These are phyloP conservation scores for Chrysogorgia sp. DNA, from an alignment of 92 coral and sea anemone genomes.

Conservation along the genomic window DNA sequence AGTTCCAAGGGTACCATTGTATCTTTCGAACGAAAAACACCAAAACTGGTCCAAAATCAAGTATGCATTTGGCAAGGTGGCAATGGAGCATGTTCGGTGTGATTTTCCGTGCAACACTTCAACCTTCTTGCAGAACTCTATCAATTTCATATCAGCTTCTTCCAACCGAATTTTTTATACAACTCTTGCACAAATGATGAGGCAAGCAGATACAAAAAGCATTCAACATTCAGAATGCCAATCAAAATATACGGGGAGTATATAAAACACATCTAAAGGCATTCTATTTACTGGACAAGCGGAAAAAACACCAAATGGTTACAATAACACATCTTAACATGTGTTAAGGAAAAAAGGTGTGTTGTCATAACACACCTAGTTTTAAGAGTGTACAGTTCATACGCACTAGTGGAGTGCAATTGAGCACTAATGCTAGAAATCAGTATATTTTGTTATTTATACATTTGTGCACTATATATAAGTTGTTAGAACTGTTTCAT, in stretches of 20 bases:
- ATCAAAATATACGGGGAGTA: constrained; percentile 20
- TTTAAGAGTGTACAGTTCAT: too few species aligned
- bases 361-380: too few species aligned
- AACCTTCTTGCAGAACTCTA: constrained; percentile 57
- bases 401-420: too few species aligned
- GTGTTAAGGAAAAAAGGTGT: too few species aligned
- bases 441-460: too few species aligned
- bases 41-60: neutral
- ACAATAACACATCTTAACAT: neutral
- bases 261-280: too few species aligned
- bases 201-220: constrained; percentile 36
- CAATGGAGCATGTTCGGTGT: constrained; percentile 62
- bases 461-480: too few species aligned
- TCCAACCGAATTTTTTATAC: neutral
- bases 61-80: neutral
- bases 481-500: too few species aligned
- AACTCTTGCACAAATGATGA: constrained; percentile 4
- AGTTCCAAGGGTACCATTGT: neutral
- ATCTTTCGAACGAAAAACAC: neutral
- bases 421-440: too few species aligned
- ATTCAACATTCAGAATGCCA: constrained; percentile 22
- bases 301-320: constrained; percentile 13
- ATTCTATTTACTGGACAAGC: too few species aligned
- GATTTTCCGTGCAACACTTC: constrained; percentile 56
- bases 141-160: constrained; percentile 48